A percentile compares a stretch with the other conserved stretches of the same genome.
Conservation (phyloP, 2,797 vertebrate genomes). For the Chelon auratus region DNA sequence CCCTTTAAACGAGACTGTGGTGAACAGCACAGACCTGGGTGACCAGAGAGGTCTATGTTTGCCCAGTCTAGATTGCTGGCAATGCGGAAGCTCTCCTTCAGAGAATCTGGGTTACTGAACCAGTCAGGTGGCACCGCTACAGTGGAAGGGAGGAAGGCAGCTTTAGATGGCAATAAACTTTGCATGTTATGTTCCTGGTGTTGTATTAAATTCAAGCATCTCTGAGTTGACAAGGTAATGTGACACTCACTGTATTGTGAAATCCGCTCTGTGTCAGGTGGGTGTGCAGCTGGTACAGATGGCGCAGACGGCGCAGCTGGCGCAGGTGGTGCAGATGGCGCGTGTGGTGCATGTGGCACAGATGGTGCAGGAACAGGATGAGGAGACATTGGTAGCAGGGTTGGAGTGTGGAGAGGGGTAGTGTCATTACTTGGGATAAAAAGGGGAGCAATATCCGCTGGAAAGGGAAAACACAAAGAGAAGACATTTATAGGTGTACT, state of each 20-base stretch:
- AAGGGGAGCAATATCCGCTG: slow-evolving; percentile 77
- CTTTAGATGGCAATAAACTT: slow-evolving; percentile 16
- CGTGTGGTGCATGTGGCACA: not conserved
- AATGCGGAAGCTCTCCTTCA: slow-evolving; percentile 98
- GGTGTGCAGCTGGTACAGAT: slow-evolving; percentile 31
- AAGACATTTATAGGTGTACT: not conserved
- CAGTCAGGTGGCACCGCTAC: slow-evolving; percentile 92
- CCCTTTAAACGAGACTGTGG: slow-evolving; percentile 11
- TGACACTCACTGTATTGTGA: slow-evolving; percentile 76
- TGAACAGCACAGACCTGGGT: slow-evolving; percentile 89
- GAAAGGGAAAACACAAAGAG: slow-evolving; percentile 25
- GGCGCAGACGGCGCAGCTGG: not conserved
- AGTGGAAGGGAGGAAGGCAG: slow-evolving; percentile 17
- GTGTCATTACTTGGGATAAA: slow-evolving; percentile 69
- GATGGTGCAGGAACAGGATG: slow-evolving; percentile 41
- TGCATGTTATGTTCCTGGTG: not conserved
- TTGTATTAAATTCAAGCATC: slow-evolving; percentile 1
- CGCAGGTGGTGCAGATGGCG: slow-evolving; percentile 13
- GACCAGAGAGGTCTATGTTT: slow-evolving; percentile 94
- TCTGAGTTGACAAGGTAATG: not conserved
- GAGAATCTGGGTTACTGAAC: slow-evolving; percentile 93
- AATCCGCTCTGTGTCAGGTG: slow-evolving; percentile 67
- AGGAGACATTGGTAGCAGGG: slow-evolving; percentile 82
- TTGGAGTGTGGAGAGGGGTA: slow-evolving; percentile 86
- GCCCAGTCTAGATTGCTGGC: slow-evolving; percentile 97